Evolutionary conservation across 2,797 vertebrate genomes (phyloP), one percentile per base, ranked within the genome.

Genomic region (Onychomys leucogaster): DNA sequence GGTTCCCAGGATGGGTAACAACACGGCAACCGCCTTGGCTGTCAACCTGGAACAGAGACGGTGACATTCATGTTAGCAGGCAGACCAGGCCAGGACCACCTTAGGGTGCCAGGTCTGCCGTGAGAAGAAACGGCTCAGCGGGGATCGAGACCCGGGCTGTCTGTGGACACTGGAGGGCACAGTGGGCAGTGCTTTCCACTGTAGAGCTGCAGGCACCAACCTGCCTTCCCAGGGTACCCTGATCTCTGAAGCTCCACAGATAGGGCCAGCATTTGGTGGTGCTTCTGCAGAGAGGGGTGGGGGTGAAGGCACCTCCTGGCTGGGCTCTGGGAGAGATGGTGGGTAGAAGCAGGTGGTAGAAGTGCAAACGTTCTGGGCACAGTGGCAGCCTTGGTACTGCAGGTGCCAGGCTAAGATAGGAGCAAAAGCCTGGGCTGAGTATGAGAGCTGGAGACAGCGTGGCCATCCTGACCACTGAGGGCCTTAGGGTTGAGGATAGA

Each of bases 1-100:
- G 97, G 99, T 99, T 32, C 99, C 99, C 76, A 99, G 97, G 96
- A 99, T 99, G 2, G 99, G 99, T 55, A 99, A 96, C 89, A 99
- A 99, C 37, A 99, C 99, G 0, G 99, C 99, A 7, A 99, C 99
- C 0, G 99, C 99, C 97, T 99, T 99, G 2, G 98, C 99, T 0
- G 99, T 99, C 77, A 99, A 98, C 97, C 99, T 99, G 95, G 1
- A 97, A 88, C 87, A 46, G 9, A 67, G 11, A 41, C 0, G 17
- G n/a, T 1, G 1, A 1, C 0, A 1, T 14, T 25, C n/a, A 11
- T 9, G 34, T 0, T 6, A 25, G 55, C 5, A 0, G 21, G 37
- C 29, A 14, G 14, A 2, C 3, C 0, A 5, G 55, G 19, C 17
- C 37, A 17, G 16, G 75, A 34, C 37, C 7, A 11, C 43, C 3